Conservation (phyloP, 2,113 vertebrate species). For the Ameiurus melas region DNA sequence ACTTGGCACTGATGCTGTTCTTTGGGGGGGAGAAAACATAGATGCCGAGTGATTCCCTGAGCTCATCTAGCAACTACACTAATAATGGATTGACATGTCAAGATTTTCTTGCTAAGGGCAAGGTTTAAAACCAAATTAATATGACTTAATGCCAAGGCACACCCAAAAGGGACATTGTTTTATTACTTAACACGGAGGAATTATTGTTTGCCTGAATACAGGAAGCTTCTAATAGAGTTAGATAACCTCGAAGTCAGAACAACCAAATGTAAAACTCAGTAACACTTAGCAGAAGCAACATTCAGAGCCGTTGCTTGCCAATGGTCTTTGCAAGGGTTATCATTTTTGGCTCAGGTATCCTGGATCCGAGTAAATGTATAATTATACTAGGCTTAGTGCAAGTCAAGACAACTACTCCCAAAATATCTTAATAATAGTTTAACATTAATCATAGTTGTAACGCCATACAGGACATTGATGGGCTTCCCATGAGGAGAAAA, state of each 20-base stretch:
- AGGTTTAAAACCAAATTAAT: conserved; percentile 57
- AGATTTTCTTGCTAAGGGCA: conserved; percentile 52
- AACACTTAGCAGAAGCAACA: not conserved
- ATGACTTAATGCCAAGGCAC: conserved; percentile 54
- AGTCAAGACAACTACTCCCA: not conserved
- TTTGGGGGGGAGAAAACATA: conserved; percentile 37
- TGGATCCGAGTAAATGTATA: not conserved
- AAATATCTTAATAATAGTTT: not conserved
- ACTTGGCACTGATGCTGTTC: conserved; percentile 50
- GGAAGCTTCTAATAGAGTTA: not conserved
- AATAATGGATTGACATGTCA: conserved; percentile 43
- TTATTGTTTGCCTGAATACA: conserved; percentile 14
- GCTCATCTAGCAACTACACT: conserved; percentile 44
- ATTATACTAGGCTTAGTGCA: not conserved
- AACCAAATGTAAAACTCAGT: not conserved
- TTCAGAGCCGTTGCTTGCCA: not conserved
- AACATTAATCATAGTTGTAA: not conserved
- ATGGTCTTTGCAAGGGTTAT: not conserved
- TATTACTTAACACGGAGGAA: conserved; percentile 57
- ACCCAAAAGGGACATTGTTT: conserved; percentile 57
- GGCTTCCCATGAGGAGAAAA: not conserved
- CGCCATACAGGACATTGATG: not conserved
- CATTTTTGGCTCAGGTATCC: not conserved
- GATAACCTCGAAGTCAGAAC: not conserved
- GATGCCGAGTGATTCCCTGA: conserved; percentile 46